phyloP scores from a whole-genome alignment of 92 coral and sea anemone genomes.

The Hydrozoanthus gracilis region DNA sequence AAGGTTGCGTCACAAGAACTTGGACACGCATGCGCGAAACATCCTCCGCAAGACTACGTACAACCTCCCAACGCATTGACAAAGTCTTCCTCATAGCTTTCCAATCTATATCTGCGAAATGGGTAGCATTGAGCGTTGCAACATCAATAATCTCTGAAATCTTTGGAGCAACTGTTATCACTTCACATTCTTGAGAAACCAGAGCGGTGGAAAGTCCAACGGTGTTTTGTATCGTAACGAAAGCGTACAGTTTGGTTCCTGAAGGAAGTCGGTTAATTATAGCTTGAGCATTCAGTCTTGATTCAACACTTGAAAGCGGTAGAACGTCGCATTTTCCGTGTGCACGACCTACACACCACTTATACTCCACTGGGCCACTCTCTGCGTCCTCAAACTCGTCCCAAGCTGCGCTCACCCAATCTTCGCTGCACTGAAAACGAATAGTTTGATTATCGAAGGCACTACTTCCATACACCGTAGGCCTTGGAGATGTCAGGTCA shows the following conservation, averaged over 20 bases:
- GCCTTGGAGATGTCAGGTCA: conserved; percentile 76
- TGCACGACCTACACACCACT: conserved; percentile 88
- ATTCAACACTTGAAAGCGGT: conserved; percentile 52
- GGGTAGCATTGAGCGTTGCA: conserved; percentile 49
- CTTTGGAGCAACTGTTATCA: conserved; percentile 74
- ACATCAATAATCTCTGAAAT: conserved; percentile 67
- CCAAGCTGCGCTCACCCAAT: conserved; percentile 77
- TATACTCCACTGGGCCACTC: conserved; percentile 68
- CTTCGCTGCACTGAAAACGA: conserved; percentile 74
- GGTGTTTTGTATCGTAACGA: conserved; percentile 72
- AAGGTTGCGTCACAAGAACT: conserved; percentile 79
- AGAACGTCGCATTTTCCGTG: conserved; percentile 76
- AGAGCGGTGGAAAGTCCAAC: conserved; percentile 75
- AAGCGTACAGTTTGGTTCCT: conserved; percentile 75
- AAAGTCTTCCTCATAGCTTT: conserved; percentile 77
- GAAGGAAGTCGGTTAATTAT: conserved; percentile 59
- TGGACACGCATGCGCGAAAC: conserved; percentile 84
- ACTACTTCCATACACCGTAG: conserved; percentile 50
- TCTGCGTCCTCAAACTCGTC: conserved; percentile 87
- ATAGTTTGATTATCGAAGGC: conserved; percentile 49
- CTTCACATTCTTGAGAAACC: conserved; percentile 57
- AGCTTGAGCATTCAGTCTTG: conserved; percentile 59
- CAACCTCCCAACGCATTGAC: conserved; percentile 77
- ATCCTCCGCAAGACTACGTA: conserved; percentile 64
- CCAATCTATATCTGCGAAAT: conserved; percentile 84